Conservation (phyloP, 2,113 vertebrate genomes). For the Setophaga coronata region DNA sequence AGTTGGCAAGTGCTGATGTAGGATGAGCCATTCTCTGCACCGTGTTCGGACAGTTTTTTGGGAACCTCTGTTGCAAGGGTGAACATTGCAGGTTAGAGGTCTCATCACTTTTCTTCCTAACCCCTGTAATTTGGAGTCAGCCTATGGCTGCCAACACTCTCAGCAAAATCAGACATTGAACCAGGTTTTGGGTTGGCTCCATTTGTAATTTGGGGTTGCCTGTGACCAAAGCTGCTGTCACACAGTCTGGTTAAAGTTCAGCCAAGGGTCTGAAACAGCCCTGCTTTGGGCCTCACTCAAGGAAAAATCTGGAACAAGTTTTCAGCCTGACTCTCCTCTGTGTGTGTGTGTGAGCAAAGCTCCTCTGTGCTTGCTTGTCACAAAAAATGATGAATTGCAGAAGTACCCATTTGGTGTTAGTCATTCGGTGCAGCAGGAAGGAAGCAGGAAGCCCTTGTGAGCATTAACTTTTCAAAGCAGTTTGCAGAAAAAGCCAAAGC, state of each 20-base stretch:
- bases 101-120: not conserved
- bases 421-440: conserved; percentile 34
- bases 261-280: not conserved
- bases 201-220: not conserved
- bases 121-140: not conserved
- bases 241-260: not conserved
- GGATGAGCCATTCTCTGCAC: not conserved
- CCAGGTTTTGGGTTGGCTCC: not conserved
- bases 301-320: conserved; percentile 1
- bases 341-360: not conserved
- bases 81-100: not conserved
- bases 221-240: not conserved
- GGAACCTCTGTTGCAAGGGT: not conserved
- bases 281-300: not conserved
- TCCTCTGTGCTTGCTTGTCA: not conserved
- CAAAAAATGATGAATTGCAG: conserved; percentile 53
- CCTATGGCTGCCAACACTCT: not conserved
- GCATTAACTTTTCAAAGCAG: conserved; percentile 41
- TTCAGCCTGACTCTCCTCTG: not conserved
- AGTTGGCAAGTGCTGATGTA: not conserved
- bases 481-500: conserved; percentile 12
- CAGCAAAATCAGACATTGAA: not conserved
- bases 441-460: conserved; percentile 58
- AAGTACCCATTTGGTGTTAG: conserved; percentile 56
- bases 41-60: accelerated